Base-by-base conservation (phyloP, 2,888 invertebrate species). In the Caenorhabditis sp. region DNA sequence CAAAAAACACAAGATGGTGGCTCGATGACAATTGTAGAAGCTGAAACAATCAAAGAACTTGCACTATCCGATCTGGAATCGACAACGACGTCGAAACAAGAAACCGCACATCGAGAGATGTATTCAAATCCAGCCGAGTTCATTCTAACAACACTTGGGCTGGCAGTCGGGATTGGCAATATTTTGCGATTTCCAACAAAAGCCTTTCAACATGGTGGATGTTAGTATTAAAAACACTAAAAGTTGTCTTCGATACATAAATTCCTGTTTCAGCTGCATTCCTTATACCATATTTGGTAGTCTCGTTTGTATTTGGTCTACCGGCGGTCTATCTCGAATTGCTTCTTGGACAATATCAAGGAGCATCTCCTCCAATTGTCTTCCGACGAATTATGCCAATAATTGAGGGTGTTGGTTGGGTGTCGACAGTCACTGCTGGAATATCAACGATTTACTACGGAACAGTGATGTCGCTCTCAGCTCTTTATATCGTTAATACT, bases 351-450 rank as follows among this genome's bases (percentile, higher is more conserved):
- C 88, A 88, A 72, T 83, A 63, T 23, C 56, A 66, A 2, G 31
- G 59, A 10, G 56, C 31, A 23, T 59, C 67, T 8, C 70, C 74
- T 2, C 69, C 74, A n/a, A 25, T 63, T n/a, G 53, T 70, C n/a
- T 70, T 63, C 21, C 59, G 64, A 12, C 25, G 69, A 27, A 61
- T 74, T 5, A 63, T 65, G 69, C 74, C 74, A 25, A n/a, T 70
- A 1, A 59, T 70, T 10, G 65, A 69, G 79, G 84, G 95, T 86
- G 93, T 94, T 82, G 96, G 95, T 70, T 91, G 96, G 84, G 94
- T 95, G 69, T 95, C 94, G 88, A 95, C 95, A 77, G 92, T 95
- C 88, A 93, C 95, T 89, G 95, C 95, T 80, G 95, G 95, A 90
- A 90, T 58, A 14, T 71, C 82, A 26, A 68, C 77, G 20, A 68